Evolutionary conservation across 2,888 invertebrate genomes (phyloP).

Genomic region (Caenorhabditis becei): DNA sequence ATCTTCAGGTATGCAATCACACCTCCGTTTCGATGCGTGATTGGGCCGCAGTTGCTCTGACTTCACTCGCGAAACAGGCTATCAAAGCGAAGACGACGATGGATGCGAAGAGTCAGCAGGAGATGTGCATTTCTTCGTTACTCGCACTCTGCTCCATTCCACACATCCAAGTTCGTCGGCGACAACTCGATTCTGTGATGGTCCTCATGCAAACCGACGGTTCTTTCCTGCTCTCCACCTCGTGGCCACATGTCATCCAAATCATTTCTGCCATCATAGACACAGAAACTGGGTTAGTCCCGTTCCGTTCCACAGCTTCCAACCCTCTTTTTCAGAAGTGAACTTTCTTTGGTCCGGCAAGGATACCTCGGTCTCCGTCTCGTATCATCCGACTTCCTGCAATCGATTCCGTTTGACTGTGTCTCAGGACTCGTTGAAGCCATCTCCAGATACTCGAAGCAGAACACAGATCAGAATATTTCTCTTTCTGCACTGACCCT

Average conservation of each 20-base stretch:
- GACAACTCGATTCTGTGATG: slow-evolving; percentile 94
- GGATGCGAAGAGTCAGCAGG: slow-evolving; percentile 86
- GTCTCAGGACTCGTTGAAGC: slow-evolving; percentile 86
- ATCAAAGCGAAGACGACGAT: slow-evolving; percentile 83
- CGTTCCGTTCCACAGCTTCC: neutral
- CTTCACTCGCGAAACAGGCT: slow-evolving; percentile 93
- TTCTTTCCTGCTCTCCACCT: slow-evolving; percentile 90
- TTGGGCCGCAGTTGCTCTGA: slow-evolving; percentile 97
- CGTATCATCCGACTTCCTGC: slow-evolving; percentile 92
- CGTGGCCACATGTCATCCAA: slow-evolving; percentile 95
- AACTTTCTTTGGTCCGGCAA: slow-evolving; percentile 81
- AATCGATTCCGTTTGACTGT: slow-evolving; percentile 93
- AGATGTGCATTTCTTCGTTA: slow-evolving; percentile 90
- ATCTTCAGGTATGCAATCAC: slow-evolving; percentile 76
- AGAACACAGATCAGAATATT: slow-evolving; percentile 96
- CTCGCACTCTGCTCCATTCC: slow-evolving; percentile 92
- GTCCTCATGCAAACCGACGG: slow-evolving; percentile 94
- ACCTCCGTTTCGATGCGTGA: slow-evolving; percentile 87
- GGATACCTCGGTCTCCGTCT: slow-evolving; percentile 97
- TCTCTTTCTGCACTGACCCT: slow-evolving; percentile 96
- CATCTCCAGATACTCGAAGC: slow-evolving; percentile 96
- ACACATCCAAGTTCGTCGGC: slow-evolving; percentile 94
- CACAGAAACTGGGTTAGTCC: slow-evolving; percentile 64
- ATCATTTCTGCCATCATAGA: slow-evolving; percentile 92
- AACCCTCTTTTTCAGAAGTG: slow-evolving; percentile 86